These are phyloP conservation scores for Synchiropus splendidus DNA, from an alignment of 2,113 vertebrate species.

Conservation along the genomic window DNA sequence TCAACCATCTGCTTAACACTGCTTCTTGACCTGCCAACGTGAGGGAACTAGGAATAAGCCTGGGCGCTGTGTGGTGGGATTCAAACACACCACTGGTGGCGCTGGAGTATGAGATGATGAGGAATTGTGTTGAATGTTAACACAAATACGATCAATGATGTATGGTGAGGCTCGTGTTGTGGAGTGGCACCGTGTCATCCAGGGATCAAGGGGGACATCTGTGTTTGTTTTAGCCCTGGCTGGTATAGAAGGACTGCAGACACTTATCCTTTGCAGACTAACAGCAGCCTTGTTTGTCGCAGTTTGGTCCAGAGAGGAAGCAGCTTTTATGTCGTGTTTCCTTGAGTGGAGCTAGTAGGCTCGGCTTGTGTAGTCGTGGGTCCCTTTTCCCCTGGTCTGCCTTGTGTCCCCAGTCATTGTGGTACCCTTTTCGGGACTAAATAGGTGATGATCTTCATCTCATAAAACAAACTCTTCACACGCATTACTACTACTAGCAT, in stretches of 20 bases:
- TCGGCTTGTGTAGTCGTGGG: no score
- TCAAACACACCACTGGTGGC: conserved; percentile 6
- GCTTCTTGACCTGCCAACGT: conserved; percentile 21
- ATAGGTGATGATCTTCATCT: no score
- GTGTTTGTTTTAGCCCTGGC: conserved; percentile 38
- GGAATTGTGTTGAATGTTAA: conserved; percentile 53
- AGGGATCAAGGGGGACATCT: conserved; percentile 13
- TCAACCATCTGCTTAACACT: conserved; percentile 20
- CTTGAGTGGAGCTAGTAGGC: no score
- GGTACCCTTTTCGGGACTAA: no score
- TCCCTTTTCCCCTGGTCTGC: conserved; percentile 18
- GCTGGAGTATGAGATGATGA: conserved; percentile 20
- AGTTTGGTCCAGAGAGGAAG: no score
- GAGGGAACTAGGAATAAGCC: conserved; percentile 24
- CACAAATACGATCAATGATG: conserved; percentile 40
- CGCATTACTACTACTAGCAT: conserved; percentile 20
- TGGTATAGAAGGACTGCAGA: conserved; percentile 27
- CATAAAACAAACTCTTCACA: conserved; percentile 13
- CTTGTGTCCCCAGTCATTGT: conserved; percentile 19
- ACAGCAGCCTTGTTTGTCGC: conserved; percentile 8
- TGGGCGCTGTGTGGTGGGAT: conserved; percentile 1
- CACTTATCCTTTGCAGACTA: conserved; percentile 19
- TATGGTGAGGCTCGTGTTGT: conserved; percentile 28
- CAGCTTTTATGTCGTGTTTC: no score
- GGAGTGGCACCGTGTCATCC: conserved; percentile 37